phyloP scores from a whole-genome alignment of 2,888 invertebrate genomes.

The Ophion ellenae region DNA sequence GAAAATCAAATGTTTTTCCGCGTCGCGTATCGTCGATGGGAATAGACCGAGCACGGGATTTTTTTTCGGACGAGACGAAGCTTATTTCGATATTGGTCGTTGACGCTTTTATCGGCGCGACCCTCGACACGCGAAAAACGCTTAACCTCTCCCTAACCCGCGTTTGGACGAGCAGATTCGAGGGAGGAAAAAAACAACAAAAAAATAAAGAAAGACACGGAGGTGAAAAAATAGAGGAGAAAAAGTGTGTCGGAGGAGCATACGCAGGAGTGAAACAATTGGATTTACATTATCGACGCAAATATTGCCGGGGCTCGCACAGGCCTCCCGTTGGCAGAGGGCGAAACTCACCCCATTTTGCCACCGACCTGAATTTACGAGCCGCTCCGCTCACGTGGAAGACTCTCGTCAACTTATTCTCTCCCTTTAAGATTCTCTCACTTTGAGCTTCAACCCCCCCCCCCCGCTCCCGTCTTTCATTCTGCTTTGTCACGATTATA shows the following conservation, averaged over 20 bases:
- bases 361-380: constrained; percentile 75
- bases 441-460: constrained; percentile 59
- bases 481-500: constrained; percentile 44
- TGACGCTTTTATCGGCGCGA: not conserved
- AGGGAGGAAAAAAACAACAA: constrained; percentile 15
- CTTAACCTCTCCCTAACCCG: constrained; percentile 37
- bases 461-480: constrained; percentile 62
- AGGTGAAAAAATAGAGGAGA: not conserved
- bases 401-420: constrained; percentile 56
- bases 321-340: constrained; percentile 40
- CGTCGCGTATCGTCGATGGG: too few relatives aligned
- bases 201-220: constrained; percentile 1
- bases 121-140: constrained; percentile 24
- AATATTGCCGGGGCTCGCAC: constrained; percentile 56
- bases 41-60: too few relatives aligned
- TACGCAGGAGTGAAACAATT: constrained; percentile 60
- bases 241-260: constrained; percentile 33
- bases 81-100: not conserved
- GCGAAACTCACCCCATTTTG: constrained; percentile 65
- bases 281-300: constrained; percentile 66
- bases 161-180: constrained; percentile 35
- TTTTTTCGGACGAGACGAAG: not conserved
- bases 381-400: constrained; percentile 68
- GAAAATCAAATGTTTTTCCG: too few relatives aligned
- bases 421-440: constrained; percentile 1